Percentiles rank a stretch among this genome's conserved stretches.
Evolutionary conservation across 2,113 vertebrate species (phyloP).

Genomic region (Paralichthys olivaceus): DNA sequence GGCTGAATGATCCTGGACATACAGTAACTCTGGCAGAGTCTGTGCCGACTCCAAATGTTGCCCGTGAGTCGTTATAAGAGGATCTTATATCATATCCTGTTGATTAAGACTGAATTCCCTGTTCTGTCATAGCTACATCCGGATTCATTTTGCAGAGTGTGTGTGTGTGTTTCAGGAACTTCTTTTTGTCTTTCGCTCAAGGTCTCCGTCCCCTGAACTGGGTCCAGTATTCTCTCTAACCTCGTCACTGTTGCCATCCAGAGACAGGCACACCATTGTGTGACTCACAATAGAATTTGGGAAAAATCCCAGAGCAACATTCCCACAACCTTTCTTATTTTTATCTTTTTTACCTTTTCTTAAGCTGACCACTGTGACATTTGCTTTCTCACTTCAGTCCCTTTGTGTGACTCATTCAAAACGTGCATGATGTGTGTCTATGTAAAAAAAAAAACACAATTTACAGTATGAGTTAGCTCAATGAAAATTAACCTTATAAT

Average conservation of each 20-base stretch:
- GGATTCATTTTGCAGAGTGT: neutral
- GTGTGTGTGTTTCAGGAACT: conserved; percentile 26
- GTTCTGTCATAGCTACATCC: conserved; percentile 20
- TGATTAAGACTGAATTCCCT: conserved; percentile 52
- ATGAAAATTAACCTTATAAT: neutral
- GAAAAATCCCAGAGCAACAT: conserved; percentile 53
- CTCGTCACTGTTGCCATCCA: conserved; percentile 37
- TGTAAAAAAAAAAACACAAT: neutral
- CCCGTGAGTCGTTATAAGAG: neutral
- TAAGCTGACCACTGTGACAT: too few species aligned
- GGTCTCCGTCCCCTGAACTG: conserved; percentile 63
- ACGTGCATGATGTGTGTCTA: neutral
- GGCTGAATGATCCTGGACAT: neutral
- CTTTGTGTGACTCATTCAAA: too few species aligned
- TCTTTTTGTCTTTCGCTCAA: conserved; percentile 66
- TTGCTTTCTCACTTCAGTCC: too few species aligned
- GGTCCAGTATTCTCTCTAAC: conserved; percentile 54
- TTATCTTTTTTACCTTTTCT: neutral
- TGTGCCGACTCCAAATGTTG: conserved; percentile 7
- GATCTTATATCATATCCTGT: conserved; percentile 69
- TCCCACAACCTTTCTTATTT: conserved; percentile 52
- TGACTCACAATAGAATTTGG: conserved; percentile 61
- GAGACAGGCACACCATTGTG: conserved; percentile 58
- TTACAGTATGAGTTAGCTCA: neutral
- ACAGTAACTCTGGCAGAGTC: conserved; percentile 10